Base-by-base conservation (phyloP, 1,140 invertebrate genomes). In the Cotesia vestalis region DNA sequence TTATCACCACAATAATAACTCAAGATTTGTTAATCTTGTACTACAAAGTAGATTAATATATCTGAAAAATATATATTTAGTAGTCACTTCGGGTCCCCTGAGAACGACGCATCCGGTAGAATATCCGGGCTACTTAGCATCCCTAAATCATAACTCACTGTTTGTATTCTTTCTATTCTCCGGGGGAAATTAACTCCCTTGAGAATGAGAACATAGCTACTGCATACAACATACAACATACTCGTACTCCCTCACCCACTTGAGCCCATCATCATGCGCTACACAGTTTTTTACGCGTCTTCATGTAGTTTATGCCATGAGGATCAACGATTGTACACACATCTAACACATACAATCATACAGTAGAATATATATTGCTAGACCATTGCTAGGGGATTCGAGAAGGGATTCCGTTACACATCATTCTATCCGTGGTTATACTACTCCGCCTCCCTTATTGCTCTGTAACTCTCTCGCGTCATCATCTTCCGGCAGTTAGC, bases 401-500 rank as follows among this genome's bases (percentile, higher is more conserved):
- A n/a, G 12, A 14, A 57, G 40, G 53, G 59, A 61, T 61, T 61
- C 59, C 59, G 59, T 61, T 61, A 61, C 27, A 61, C 17, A 27
- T 27, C 53, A 57, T 17, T 57, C 6, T 4, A 6, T 20, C 53
- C 40, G 11, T 46, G 6, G 40, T 46, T 46, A 46, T 46, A 46
- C 59, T 27, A 6, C 59, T 27, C 11, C 59, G 14, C 11, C 59
- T 61, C 17, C 27, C 14, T 27, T 61, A 61, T 61, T 61, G 9
- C 27, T 60, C 4, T 34, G 14, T 61, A 20, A 27, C 9, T 61
- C 34, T 4, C 40, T 46, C 9, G 35, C 4, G 27, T 61, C 59
- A 61, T 61, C 59, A 61, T 61, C 59, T 61, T 61, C 59, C 59
- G 59, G 59, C 59, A 5, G 59, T 61, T 61, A 27, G 59, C 59